A percentile compares a stretch with the other conserved stretches of the same genome.
These are phyloP conservation scores for Elanoides forficatus DNA, from an alignment of 2,113 vertebrate species.

Conservation along the genomic window DNA sequence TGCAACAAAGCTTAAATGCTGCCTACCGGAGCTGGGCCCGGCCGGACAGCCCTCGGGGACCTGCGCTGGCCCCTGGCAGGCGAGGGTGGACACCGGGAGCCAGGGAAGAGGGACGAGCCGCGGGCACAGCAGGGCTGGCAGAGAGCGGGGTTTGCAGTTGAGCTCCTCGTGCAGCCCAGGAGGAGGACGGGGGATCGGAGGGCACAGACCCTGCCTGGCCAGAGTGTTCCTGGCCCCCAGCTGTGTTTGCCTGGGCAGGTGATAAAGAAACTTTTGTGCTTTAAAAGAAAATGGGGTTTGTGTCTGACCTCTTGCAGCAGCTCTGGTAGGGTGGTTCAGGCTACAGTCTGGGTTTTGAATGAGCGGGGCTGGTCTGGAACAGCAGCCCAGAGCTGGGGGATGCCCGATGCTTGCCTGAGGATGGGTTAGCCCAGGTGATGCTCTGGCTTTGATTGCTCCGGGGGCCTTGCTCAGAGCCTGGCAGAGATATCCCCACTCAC, in stretches of 20 bases:
- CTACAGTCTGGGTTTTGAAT: not conserved
- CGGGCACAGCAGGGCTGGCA: accelerated
- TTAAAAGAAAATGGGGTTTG: not conserved
- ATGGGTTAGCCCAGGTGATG: not conserved
- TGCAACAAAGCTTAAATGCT: not conserved
- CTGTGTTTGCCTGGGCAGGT: not conserved
- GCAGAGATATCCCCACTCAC: not conserved
- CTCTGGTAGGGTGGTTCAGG: not conserved
- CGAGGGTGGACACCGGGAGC: accelerated
- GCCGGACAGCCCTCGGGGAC: not conserved
- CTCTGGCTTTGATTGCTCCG: not conserved
- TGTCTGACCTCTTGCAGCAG: not conserved
- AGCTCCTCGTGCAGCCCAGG: not conserved
- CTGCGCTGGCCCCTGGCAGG: accelerated
- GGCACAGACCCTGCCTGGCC: not conserved
- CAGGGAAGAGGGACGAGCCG: accelerated
- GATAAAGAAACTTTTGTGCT: not conserved
- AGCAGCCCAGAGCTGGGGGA: not conserved
- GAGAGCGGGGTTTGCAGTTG: not conserved
- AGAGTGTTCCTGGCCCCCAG: not conserved
- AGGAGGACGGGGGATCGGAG: not conserved
- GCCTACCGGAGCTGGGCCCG: not conserved
- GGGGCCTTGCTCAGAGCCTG: not conserved
- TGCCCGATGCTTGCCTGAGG: not conserved
- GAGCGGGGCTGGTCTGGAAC: accelerated